Evolutionary conservation across 2,888 invertebrate species (phyloP).

Genomic region (Tetanocera ferruginea): DNA sequence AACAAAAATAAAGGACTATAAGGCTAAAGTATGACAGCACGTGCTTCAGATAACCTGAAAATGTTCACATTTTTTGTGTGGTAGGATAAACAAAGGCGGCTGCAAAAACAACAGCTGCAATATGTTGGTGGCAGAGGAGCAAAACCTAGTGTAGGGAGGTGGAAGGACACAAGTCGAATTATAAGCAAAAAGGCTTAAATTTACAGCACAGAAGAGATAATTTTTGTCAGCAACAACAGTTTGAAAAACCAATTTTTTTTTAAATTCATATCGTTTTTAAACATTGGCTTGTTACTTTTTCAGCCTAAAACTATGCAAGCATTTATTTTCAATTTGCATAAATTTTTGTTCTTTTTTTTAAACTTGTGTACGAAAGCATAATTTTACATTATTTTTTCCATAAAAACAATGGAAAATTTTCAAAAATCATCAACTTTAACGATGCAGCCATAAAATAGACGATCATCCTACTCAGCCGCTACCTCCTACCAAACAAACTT

Average conservation of each 20-base stretch:
- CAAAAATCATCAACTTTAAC: background rate
- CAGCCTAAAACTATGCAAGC: conserved; percentile 2
- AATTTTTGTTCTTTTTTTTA: background rate
- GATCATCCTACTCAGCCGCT: too few relatives aligned
- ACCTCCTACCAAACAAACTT: too few relatives aligned
- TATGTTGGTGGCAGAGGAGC: background rate
- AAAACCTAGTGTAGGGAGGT: background rate
- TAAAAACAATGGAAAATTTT: background rate
- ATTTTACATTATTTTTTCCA: conserved; percentile 8
- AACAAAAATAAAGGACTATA: background rate
- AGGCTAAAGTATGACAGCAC: background rate
- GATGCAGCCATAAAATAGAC: background rate
- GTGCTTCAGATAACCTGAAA: conserved; percentile 2
- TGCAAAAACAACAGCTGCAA: background rate
- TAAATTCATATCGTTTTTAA: too few relatives aligned
- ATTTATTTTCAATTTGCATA: background rate
- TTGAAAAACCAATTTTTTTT: background rate
- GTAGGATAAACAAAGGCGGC: background rate
- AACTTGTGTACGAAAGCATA: background rate
- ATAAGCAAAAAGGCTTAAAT: background rate
- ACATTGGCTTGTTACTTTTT: background rate
- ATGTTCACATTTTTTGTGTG: background rate
- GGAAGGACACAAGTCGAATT: background rate
- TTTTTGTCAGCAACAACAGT: background rate
- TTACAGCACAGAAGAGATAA: background rate